Evolutionary conservation across 2,797 vertebrate genomes (phyloP).

Genomic region (Petrocephalus sullivani): DNA sequence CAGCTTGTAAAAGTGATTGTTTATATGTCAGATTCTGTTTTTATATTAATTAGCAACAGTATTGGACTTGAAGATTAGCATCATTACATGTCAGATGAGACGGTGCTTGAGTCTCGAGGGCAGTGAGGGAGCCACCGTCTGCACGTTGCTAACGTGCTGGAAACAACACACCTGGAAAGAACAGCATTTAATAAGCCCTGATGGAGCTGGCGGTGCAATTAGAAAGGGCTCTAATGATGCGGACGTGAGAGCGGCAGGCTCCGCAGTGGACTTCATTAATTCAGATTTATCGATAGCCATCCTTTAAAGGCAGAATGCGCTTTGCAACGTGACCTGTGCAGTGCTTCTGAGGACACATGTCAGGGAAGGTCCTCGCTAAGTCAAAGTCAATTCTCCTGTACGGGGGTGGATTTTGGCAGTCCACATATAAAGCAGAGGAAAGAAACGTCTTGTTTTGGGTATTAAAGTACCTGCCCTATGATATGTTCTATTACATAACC

Average conservation of each 20-base stretch:
- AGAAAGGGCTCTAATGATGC: background rate
- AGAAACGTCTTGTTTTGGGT: background rate
- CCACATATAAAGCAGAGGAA: too few relatives aligned
- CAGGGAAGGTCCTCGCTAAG: background rate
- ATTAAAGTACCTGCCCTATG: background rate
- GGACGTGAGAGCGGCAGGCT: background rate
- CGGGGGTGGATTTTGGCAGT: background rate
- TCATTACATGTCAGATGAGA: background rate
- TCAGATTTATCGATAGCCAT: background rate
- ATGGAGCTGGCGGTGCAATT: background rate
- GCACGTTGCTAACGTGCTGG: background rate
- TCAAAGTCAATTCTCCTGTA: background rate
- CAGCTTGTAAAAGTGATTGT: background rate
- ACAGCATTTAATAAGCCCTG: background rate
- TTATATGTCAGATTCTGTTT: background rate
- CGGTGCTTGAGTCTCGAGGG: background rate
- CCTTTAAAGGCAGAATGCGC: background rate
- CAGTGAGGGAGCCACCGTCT: background rate
- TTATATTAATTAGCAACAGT: background rate
- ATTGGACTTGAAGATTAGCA: background rate
- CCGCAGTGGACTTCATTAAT: background rate
- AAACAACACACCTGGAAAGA: background rate
- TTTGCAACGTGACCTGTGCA: background rate
- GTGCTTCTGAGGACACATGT: background rate
- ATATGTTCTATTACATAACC: background rate